A percentile compares a stretch with the other conserved stretches of the same genome.
Conservation (phyloP, 1,140 invertebrate genomes). For the Drosophila pandora region DNA sequence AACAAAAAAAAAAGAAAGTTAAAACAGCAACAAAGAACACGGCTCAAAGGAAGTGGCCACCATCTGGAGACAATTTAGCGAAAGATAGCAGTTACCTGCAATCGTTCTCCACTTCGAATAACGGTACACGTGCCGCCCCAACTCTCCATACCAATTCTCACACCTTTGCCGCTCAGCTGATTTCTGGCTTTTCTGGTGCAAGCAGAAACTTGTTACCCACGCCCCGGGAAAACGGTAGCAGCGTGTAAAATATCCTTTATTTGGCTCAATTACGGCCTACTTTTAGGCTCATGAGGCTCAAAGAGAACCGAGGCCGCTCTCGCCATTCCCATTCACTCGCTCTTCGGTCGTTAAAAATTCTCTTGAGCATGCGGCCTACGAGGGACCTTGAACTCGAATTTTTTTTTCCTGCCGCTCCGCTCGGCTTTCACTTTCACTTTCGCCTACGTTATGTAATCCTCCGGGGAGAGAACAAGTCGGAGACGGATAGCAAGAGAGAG, state of each 20-base stretch:
- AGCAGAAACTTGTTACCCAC: conserved; percentile 69
- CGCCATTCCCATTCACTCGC: neutral
- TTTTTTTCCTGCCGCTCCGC: conserved; percentile 12
- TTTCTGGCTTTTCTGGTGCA: conserved; percentile 57
- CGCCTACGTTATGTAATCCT: conserved; percentile 68
- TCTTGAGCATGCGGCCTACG: conserved; percentile 80
- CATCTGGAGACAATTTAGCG: conserved; percentile 36
- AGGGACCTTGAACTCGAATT: conserved; percentile 81
- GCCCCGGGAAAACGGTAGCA: conserved; percentile 30
- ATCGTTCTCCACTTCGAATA: conserved; percentile 34
- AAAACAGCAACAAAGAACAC: conserved; percentile 8
- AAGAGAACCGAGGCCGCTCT: conserved; percentile 8
- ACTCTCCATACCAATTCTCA: conserved; percentile 21
- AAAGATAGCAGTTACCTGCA: conserved; percentile 36
- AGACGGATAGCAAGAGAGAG: conserved; percentile 12
- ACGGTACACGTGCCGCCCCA: conserved; percentile 45
- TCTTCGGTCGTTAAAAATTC: conserved; percentile 19
- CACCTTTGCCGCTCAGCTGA: conserved; percentile 60
- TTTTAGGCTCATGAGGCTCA: conserved; percentile 54
- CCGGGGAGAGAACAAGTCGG: conserved; percentile 17
- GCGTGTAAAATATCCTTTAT: neutral
- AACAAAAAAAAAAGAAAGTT: conserved; percentile 2
- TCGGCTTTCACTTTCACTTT: conserved; percentile 47
- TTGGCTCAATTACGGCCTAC: conserved; percentile 70
- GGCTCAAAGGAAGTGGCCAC: conserved; percentile 15